Evolutionary conservation across 2,113 vertebrate species (phyloP).

Genomic region (Raja brachyura): DNA sequence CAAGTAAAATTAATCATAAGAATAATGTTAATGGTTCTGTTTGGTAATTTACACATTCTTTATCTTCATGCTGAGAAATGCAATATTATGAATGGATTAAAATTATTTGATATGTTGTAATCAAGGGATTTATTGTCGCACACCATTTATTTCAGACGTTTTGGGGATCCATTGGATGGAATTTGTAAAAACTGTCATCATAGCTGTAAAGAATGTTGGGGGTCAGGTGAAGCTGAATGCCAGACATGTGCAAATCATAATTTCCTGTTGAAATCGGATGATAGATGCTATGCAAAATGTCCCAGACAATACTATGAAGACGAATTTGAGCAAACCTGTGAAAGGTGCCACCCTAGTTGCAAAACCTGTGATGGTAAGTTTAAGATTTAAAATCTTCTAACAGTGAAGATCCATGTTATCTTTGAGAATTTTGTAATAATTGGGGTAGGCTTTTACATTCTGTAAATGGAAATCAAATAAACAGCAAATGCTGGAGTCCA

Average conservation of each 20-base stretch:
- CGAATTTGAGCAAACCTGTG: slow-evolving; percentile 52
- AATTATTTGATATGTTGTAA: slow-evolving; percentile 28
- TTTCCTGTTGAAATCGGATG: slow-evolving; percentile 59
- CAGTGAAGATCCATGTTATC: not conserved
- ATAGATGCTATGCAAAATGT: slow-evolving; percentile 63
- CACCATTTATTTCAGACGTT: slow-evolving; percentile 62
- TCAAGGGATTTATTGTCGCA: not conserved
- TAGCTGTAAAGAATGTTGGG: slow-evolving; percentile 67
- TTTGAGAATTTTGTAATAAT: too few species aligned
- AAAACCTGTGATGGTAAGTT: slow-evolving; percentile 67
- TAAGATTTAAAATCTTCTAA: not conserved
- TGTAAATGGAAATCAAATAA: too few species aligned
- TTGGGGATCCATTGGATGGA: slow-evolving; percentile 55
- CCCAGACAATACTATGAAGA: slow-evolving; percentile 64
- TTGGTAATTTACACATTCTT: not conserved
- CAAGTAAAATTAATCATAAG: not conserved
- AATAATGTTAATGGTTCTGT: not conserved
- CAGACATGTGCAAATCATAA: slow-evolving; percentile 64
- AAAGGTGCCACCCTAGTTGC: slow-evolving; percentile 76
- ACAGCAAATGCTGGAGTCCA: too few species aligned
- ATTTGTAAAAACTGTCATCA: slow-evolving; percentile 69
- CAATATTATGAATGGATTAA: not conserved
- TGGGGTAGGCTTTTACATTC: too few species aligned
- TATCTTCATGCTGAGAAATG: not conserved
- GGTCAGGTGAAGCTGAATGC: slow-evolving; percentile 58